Percentiles rank a stretch among this genome's conserved stretches.
Evolutionary conservation across 2,888 invertebrate species (phyloP).

Genomic region (Malthinus seriepunctatus): DNA sequence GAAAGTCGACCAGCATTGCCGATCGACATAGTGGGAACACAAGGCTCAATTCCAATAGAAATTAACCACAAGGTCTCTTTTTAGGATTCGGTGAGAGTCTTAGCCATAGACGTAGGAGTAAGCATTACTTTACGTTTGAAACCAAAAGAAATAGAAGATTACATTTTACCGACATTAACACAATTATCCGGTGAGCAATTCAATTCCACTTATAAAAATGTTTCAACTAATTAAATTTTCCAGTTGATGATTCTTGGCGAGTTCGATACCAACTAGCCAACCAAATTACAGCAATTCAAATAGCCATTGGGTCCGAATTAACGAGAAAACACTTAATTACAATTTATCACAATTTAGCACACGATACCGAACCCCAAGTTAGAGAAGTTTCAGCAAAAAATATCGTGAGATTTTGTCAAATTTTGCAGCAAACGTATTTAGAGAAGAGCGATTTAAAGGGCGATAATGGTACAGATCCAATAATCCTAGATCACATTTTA

Average conservation of each 20-base stretch:
- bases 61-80: no score
- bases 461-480: conserved; percentile 40
- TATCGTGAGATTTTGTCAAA: conserved; percentile 40
- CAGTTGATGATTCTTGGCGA: conserved; percentile 46
- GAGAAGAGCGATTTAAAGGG: conserved; percentile 19
- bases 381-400: conserved; percentile 41
- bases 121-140: conserved; percentile 40
- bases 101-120: conserved; percentile 33
- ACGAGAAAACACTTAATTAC: conserved; percentile 40
- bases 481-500: conserved; percentile 43
- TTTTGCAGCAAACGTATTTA: conserved; percentile 39
- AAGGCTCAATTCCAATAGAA: no score
- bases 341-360: conserved; percentile 42
- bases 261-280: conserved; percentile 43
- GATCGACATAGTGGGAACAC: no score
- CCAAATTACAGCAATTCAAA: conserved; percentile 41
- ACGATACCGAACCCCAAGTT: conserved; percentile 44
- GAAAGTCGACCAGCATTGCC: no score
- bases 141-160: conserved; percentile 41
- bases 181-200: conserved; percentile 7
- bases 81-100: conserved; percentile 44
- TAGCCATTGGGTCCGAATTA: conserved; percentile 34
- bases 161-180: conserved; percentile 40
- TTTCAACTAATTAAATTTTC: conserved; percentile 17
- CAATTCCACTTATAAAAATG: background rate